Conservation (phyloP, 1,140 invertebrate species). For the Bombyx mori region DNA sequence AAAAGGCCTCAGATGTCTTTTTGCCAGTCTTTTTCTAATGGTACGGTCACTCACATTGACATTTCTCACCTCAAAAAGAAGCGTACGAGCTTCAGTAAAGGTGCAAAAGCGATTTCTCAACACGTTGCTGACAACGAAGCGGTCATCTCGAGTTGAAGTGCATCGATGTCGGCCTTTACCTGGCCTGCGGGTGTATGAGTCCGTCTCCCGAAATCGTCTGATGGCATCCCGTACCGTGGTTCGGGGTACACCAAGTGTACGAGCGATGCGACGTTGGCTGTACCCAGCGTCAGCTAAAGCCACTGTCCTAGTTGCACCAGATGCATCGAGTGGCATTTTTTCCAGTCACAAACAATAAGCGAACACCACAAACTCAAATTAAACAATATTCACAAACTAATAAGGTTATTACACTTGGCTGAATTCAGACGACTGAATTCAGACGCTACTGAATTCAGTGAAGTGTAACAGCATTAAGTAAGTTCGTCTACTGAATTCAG, state of each 20-base stretch:
- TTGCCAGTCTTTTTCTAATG: slow-evolving; percentile 7
- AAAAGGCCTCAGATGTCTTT: slow-evolving; percentile 4
- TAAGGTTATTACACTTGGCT: no score
- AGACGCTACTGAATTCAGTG: no score
- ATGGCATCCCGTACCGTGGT: no score
- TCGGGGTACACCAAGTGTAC: no score
- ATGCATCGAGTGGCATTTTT: slow-evolving; percentile 6
- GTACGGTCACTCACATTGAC: slow-evolving; percentile 5
- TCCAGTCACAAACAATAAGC: background rate
- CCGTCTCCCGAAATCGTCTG: no score
- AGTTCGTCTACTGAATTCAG: no score
- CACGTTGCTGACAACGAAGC: background rate
- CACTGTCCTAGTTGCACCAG: slow-evolving; percentile 5
- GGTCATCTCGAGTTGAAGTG: background rate
- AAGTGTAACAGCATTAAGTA: no score
- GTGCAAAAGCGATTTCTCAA: background rate
- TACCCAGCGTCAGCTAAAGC: slow-evolving; percentile 5
- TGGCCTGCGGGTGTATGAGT: slow-evolving; percentile 9
- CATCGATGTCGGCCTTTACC: background rate
- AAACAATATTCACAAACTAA: background rate
- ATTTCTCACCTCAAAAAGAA: slow-evolving; percentile 4
- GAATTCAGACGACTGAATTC: no score
- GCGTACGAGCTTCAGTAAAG: background rate
- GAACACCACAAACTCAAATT: background rate
- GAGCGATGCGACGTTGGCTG: slow-evolving; percentile 8